A percentile compares a stretch with the other conserved stretches of the same genome.
These are phyloP conservation scores for Meta bourneti DNA, from an alignment of 2,888 invertebrate species.

Conservation along the genomic window DNA sequence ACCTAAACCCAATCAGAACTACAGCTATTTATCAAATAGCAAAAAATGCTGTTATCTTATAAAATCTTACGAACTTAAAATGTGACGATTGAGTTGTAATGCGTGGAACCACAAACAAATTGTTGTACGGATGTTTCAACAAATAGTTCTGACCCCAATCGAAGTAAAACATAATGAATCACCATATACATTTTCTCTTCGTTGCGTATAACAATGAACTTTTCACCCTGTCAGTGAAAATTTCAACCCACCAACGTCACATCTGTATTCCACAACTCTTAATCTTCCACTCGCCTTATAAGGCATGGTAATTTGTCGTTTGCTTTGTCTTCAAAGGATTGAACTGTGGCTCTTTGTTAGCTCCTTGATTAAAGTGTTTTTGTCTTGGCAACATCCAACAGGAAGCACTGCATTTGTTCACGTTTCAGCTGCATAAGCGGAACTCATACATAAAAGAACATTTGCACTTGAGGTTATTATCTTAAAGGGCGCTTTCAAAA, in stretches of 20 bases:
- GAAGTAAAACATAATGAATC: not conserved
- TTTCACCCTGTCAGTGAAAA: constrained; percentile 4
- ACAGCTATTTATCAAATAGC: too few species aligned
- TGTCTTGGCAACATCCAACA: constrained; percentile 34
- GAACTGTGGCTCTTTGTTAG: constrained; percentile 38
- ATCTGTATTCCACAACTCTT: not conserved
- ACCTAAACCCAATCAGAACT: too few species aligned
- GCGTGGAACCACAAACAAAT: too few species aligned
- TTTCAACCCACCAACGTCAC: not conserved
- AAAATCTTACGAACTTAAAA: too few species aligned
- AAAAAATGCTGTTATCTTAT: too few species aligned
- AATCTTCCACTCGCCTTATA: constrained; percentile 26
- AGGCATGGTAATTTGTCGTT: constrained; percentile 36
- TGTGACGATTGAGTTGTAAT: too few species aligned
- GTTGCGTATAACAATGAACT: not conserved
- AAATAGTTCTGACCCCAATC: not conserved
- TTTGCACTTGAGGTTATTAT: constrained; percentile 48
- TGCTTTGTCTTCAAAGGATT: constrained; percentile 59
- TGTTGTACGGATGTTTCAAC: not conserved
- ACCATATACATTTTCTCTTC: not conserved
- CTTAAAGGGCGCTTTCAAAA: constrained; percentile 11
- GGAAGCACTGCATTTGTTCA: constrained; percentile 59
- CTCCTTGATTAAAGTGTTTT: constrained; percentile 58
- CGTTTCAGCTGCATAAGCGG: constrained; percentile 66
- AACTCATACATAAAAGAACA: constrained; percentile 58